Conservation (phyloP, 2,113 vertebrate genomes). For the Loxodonta africana region DNA sequence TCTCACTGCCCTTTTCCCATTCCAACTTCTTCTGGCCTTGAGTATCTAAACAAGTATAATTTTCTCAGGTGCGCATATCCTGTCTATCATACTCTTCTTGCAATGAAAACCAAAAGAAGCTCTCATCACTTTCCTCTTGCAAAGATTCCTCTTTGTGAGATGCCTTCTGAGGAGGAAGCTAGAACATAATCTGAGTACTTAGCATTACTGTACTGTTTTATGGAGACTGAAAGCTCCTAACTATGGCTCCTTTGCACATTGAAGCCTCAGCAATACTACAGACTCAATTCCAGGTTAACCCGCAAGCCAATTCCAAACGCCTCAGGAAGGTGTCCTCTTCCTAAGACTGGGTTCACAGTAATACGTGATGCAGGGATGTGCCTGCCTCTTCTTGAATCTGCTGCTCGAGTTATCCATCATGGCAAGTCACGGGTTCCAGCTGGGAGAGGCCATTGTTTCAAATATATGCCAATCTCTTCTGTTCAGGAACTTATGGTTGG, state of each 20-base stretch:
- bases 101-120: neutral
- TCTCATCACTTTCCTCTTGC: neutral
- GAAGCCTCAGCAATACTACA: neutral
- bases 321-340: neutral
- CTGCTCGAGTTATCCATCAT: neutral
- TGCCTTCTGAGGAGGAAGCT: neutral
- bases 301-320: neutral
- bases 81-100: neutral
- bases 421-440: neutral
- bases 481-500: neutral
- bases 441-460: neutral
- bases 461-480: neutral
- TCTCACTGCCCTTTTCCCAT: neutral
- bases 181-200: neutral
- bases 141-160: neutral
- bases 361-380: neutral
- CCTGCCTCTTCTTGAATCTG: neutral
- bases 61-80: neutral
- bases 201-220: neutral
- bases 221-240: neutral
- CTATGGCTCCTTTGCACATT: neutral
- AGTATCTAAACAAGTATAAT: neutral
- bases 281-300: neutral
- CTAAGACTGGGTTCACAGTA: neutral
- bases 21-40: neutral